These are phyloP conservation scores for Acanthurus lineatus DNA, from an alignment of 2,797 vertebrate species.

Conservation along the genomic window DNA sequence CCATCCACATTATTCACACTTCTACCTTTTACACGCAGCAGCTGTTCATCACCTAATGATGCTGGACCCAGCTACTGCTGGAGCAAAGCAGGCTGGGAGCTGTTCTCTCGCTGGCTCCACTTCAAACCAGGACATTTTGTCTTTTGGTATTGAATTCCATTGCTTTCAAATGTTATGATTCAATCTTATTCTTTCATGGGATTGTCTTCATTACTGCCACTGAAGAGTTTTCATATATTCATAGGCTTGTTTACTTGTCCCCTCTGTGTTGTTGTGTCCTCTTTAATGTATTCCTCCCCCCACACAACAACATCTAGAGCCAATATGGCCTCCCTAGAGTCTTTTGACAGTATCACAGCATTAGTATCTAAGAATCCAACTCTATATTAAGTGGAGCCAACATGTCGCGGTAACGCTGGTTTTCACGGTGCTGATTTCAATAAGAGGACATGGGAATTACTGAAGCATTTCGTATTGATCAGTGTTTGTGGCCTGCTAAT, in stretches of 20 bases:
- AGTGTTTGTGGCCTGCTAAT: conserved; percentile 58
- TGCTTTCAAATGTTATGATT: conserved; percentile 35
- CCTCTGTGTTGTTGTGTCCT: conserved; percentile 1
- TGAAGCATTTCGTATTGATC: conserved; percentile 67
- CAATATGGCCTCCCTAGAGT: conserved; percentile 6
- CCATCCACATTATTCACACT: conserved; percentile 82
- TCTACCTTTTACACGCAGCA: conserved; percentile 81
- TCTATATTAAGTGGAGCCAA: not conserved
- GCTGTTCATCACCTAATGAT: conserved; percentile 83
- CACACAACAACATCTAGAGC: not conserved
- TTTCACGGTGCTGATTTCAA: conserved; percentile 47
- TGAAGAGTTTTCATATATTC: conserved; percentile 8
- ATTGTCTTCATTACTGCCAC: conserved; percentile 7
- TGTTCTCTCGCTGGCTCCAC: conserved; percentile 45
- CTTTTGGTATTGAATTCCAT: conserved; percentile 44
- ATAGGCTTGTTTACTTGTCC: not conserved
- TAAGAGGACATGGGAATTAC: conserved; percentile 53
- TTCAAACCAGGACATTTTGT: conserved; percentile 46
- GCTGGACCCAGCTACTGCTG: conserved; percentile 59
- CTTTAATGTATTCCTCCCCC: conserved; percentile 1
- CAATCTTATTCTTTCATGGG: conserved; percentile 8
- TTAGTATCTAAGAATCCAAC: not conserved
- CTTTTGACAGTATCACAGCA: not conserved
- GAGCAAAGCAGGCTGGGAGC: conserved; percentile 53
- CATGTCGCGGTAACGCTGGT: conserved; percentile 13